Evolutionary conservation across 2,797 vertebrate genomes (phyloP).

Genomic region (Toxotes lorentzi): DNA sequence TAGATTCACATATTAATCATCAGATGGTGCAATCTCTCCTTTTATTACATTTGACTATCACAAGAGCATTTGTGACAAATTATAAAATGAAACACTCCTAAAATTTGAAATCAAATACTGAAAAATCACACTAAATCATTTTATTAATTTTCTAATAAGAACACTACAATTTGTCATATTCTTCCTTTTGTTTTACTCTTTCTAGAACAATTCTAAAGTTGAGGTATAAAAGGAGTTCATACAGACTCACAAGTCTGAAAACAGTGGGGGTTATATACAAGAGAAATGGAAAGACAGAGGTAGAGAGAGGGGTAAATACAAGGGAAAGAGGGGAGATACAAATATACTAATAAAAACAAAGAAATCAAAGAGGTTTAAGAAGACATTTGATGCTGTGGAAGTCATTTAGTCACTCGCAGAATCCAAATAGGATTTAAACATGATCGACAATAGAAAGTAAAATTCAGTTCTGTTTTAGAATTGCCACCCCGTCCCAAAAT

Average conservation of each 20-base stretch:
- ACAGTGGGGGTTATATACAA: slow-evolving; percentile 90
- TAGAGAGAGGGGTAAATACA: slow-evolving; percentile 89
- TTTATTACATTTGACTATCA: slow-evolving; percentile 87
- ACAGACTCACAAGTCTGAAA: slow-evolving; percentile 89
- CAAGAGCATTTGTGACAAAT: slow-evolving; percentile 86
- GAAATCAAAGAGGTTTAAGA: slow-evolving; percentile 69
- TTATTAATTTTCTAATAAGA: slow-evolving; percentile 92
- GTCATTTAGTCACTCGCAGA: slow-evolving; percentile 52
- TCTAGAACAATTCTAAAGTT: slow-evolving; percentile 93
- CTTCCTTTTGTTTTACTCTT: slow-evolving; percentile 87
- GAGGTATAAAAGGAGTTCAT: slow-evolving; percentile 92
- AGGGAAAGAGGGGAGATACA: slow-evolving; percentile 84
- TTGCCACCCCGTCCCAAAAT: slow-evolving; percentile 13
- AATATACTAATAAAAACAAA: slow-evolving; percentile 84
- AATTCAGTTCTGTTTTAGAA: not conserved
- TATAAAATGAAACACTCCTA: slow-evolving; percentile 84
- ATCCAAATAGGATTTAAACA: slow-evolving; percentile 37
- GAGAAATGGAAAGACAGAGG: slow-evolving; percentile 88
- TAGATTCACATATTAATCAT: slow-evolving; percentile 73
- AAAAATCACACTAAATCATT: slow-evolving; percentile 89
- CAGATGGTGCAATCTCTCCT: slow-evolving; percentile 82
- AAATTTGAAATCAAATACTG: slow-evolving; percentile 82
- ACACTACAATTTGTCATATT: slow-evolving; percentile 91
- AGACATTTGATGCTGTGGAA: slow-evolving; percentile 80
- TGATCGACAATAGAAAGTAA: slow-evolving; percentile 3